Percentiles rank a stretch among this genome's conserved stretches.
Conservation (phyloP, 2,888 invertebrate genomes). For the Pemphredon lugubris region DNA sequence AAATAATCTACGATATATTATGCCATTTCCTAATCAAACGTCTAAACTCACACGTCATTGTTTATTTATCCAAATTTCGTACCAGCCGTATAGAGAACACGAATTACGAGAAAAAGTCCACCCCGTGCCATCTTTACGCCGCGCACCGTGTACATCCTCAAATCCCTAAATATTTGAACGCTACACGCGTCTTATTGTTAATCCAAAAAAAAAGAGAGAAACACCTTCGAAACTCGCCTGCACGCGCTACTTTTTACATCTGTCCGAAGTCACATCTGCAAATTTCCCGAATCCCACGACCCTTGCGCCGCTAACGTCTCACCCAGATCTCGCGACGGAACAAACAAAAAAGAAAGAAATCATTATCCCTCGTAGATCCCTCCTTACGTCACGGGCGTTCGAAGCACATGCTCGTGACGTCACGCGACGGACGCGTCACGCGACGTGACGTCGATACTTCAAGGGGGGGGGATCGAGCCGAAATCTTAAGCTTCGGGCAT, state of each 20-base stretch:
- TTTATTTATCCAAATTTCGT: too few species aligned
- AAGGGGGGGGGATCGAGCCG: constrained; percentile 47
- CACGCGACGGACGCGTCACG: constrained; percentile 73
- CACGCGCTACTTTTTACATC: constrained; percentile 57
- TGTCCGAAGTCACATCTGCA: constrained; percentile 59
- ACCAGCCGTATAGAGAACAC: too few species aligned
- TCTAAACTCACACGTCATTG: too few species aligned
- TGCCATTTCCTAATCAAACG: too few species aligned
- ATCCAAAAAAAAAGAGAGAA: background rate
- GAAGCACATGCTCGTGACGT: constrained; percentile 75
- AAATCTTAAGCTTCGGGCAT: constrained; percentile 64
- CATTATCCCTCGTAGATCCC: constrained; percentile 44
- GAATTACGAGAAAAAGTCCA: too few species aligned
- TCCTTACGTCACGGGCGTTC: constrained; percentile 64
- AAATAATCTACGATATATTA: too few species aligned
- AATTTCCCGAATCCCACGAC: constrained; percentile 62
- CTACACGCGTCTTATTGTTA: constrained; percentile 7
- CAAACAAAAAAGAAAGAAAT: constrained; percentile 33
- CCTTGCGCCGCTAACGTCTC: constrained; percentile 29
- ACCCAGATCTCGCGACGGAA: constrained; percentile 25
- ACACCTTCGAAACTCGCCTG: background rate
- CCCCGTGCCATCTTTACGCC: too few species aligned
- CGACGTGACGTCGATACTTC: constrained; percentile 70
- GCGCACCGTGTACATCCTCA: too few species aligned
- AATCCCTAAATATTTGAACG: constrained; percentile 40